Percentiles rank a stretch among this genome's conserved stretches.
Conservation (phyloP, 2,797 vertebrate species). For the Clarias fuscus region DNA sequence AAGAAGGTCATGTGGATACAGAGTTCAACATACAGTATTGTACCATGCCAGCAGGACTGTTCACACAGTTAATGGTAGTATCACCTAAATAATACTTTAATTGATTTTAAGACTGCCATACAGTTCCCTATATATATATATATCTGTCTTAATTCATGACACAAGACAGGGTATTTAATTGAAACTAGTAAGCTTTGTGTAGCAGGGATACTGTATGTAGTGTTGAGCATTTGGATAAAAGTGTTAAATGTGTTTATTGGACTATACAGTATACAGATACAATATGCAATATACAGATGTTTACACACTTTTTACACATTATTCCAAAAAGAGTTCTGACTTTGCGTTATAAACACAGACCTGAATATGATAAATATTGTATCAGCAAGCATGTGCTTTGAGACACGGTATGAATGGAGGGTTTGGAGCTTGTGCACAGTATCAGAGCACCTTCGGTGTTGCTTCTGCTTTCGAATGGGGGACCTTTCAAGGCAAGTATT, state of each 20-base stretch:
- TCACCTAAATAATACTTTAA: no score
- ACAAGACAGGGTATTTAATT: not conserved
- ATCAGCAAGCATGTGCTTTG: not conserved
- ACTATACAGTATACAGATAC: not conserved
- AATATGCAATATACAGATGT: not conserved
- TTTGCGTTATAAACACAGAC: not conserved
- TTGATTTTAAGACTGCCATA: no score
- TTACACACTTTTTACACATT: not conserved
- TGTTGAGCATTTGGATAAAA: not conserved
- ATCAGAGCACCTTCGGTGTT: not conserved
- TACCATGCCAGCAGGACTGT: not conserved
- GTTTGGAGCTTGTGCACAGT: not conserved
- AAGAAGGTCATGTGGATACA: not conserved
- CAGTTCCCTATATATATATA: no score
- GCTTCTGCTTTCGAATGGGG: not conserved
- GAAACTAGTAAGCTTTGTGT: not conserved
- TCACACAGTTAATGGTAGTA: not conserved
- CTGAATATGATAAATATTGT: constrained; percentile 9
- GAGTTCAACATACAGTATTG: not conserved
- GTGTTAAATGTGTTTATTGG: not conserved
- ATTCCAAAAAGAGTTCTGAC: not conserved
- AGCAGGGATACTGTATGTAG: not conserved
- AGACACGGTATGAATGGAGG: not conserved
- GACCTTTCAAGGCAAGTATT: not conserved
- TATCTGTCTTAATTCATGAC: not conserved